Conservation (phyloP, 1,140 invertebrate genomes). For the Cherax quadricarinatus region DNA sequence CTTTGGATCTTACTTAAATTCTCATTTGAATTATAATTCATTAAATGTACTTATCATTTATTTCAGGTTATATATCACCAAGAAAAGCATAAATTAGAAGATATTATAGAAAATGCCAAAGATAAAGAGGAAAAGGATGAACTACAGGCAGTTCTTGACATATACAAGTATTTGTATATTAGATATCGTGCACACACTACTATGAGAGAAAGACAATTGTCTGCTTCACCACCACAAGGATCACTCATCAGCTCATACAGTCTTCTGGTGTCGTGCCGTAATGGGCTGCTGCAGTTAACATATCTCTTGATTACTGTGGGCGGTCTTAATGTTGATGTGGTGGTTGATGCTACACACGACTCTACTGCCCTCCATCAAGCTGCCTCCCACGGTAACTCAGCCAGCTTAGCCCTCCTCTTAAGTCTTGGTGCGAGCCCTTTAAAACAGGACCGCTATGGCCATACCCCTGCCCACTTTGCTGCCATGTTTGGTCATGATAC, state of each 20-base stretch:
- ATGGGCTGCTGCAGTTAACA: conserved; percentile 23
- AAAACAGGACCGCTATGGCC: conserved; percentile 8
- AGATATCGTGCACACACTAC: too few relatives aligned
- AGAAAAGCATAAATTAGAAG: conserved; percentile 32
- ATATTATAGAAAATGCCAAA: conserved; percentile 30
- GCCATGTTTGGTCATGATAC: conserved; percentile 46
- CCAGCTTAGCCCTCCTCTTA: conserved; percentile 2
- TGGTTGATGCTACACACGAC: conserved; percentile 12
- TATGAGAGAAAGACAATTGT: too few relatives aligned
- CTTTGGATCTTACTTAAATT: too few relatives aligned
- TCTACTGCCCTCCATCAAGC: conserved; percentile 51
- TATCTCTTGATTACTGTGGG: conserved; percentile 14
- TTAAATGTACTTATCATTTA: too few relatives aligned
- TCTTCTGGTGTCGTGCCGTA: conserved; percentile 1
- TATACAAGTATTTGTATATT: background rate
- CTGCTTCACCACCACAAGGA: background rate
- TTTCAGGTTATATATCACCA: conserved; percentile 23
- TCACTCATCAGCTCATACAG: background rate
- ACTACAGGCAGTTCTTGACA: background rate
- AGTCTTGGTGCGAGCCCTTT: background rate
- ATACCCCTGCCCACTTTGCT: conserved; percentile 47
- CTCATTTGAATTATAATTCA: too few relatives aligned
- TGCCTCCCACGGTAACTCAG: conserved; percentile 31
- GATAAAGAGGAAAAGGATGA: conserved; percentile 9
- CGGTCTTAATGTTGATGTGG: background rate